Evolutionary conservation across 2,797 vertebrate genomes (phyloP).

Genomic region (Typhlichthys eigenmanni): DNA sequence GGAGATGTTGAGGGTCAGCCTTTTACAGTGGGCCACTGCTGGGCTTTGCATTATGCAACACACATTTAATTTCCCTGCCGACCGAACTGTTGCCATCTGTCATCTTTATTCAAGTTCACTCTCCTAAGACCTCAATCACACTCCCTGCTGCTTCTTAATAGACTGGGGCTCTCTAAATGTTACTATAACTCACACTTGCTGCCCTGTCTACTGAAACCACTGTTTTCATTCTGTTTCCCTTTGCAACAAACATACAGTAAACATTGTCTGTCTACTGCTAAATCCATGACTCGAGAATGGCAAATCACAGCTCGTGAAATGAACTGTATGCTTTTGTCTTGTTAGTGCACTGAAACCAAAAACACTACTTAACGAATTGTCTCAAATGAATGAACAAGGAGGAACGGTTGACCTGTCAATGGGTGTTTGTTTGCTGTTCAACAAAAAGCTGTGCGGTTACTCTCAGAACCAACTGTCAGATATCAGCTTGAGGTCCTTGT

Average conservation of each 20-base stretch:
- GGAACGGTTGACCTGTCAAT: too few relatives aligned
- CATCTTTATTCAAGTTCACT: conserved; percentile 71
- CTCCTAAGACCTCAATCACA: conserved; percentile 60
- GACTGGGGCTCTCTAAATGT: conserved; percentile 59
- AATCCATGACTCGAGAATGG: background rate
- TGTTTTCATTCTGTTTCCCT: conserved; percentile 50
- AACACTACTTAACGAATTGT: background rate
- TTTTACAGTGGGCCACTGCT: conserved; percentile 46
- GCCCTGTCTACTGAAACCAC: conserved; percentile 38
- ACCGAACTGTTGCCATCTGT: conserved; percentile 41
- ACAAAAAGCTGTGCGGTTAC: too few relatives aligned
- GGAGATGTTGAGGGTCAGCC: conserved; percentile 30
- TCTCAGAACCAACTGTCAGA: too few relatives aligned
- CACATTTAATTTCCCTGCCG: conserved; percentile 36
- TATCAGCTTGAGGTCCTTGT: too few relatives aligned
- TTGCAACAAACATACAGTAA: background rate
- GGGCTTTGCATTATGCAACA: conserved; percentile 62
- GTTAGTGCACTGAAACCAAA: background rate
- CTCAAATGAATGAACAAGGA: too few relatives aligned
- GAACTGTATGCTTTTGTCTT: too few relatives aligned
- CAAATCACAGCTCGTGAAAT: background rate
- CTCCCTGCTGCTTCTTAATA: conserved; percentile 64
- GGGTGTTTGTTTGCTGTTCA: too few relatives aligned
- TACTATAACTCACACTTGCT: conserved; percentile 64
- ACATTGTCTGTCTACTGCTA: conserved; percentile 12